These are phyloP conservation scores for Vireo altiloquus DNA, from an alignment of 2,113 vertebrate species.

Conservation along the genomic window DNA sequence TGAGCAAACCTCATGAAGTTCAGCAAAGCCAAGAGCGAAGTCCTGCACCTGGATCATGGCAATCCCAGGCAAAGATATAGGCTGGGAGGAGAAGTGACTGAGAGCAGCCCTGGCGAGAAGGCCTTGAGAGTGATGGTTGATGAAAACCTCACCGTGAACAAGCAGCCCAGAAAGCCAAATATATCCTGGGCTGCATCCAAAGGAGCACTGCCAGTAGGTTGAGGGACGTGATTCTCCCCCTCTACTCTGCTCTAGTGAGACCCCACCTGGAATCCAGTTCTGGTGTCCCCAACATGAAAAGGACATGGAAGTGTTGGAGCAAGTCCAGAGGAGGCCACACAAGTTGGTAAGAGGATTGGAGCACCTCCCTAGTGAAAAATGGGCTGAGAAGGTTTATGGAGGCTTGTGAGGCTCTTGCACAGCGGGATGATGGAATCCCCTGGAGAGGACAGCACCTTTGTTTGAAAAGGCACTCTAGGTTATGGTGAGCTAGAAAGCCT, in stretches of 20 bases:
- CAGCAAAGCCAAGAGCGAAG: background rate
- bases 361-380: background rate
- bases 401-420: too few relatives aligned
- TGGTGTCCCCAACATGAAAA: background rate
- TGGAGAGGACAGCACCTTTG: too few relatives aligned
- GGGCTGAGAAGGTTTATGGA: background rate
- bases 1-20: background rate
- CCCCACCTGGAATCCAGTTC: background rate
- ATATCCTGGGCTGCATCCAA: background rate
- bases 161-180: background rate
- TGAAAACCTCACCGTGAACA: background rate
- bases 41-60: background rate
- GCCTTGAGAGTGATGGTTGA: background rate
- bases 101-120: background rate
- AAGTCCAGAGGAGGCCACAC: background rate
- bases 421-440: too few relatives aligned
- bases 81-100: background rate
- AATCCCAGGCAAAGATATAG: background rate
- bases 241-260: too few relatives aligned
- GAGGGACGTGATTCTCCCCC: rapidly evolving
- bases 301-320: background rate
- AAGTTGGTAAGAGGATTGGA: background rate
- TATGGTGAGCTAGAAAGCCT: too few relatives aligned
- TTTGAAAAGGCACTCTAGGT: too few relatives aligned
- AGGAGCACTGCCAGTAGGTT: rapidly evolving